Conservation (phyloP, 2,888 invertebrate species). For the Notodonta ziczac region DNA sequence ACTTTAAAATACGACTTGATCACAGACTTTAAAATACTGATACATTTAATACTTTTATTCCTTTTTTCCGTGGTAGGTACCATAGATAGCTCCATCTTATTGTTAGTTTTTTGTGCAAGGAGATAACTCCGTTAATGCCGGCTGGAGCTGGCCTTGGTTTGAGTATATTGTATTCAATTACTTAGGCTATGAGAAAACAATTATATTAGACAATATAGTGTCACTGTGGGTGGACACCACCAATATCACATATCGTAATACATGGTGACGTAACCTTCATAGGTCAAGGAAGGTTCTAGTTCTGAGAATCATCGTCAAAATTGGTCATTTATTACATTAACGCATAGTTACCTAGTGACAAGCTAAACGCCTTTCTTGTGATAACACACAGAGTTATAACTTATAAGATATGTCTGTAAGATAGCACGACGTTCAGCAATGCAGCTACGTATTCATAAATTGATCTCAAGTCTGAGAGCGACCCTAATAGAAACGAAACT, state of each 20-base stretch:
- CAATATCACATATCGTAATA: conserved; percentile 9
- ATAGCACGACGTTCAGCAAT: no score
- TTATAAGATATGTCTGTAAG: no score
- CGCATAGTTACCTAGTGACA: not conserved
- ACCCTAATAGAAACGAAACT: no score
- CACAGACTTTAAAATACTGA: no score
- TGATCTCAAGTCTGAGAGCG: no score
- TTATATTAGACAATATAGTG: conserved; percentile 5
- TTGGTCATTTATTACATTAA: not conserved
- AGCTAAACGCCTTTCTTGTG: no score
- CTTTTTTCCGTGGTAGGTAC: no score
- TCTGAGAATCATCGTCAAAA: not conserved
- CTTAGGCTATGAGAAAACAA: not conserved
- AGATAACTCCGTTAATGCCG: not conserved
- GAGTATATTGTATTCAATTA: not conserved
- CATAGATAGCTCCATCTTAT: no score
- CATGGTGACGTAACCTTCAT: conserved; percentile 2
- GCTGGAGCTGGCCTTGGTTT: not conserved
- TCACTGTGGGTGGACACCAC: conserved; percentile 6
- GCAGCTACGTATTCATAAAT: no score
- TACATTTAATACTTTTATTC: no score
- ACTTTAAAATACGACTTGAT: no score
- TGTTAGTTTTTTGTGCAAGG: not conserved
- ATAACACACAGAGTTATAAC: no score
- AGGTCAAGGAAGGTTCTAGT: conserved; percentile 12